Percentiles rank a stretch among this genome's conserved stretches.
phyloP scores from a whole-genome alignment of 2,797 vertebrate species.

The Notolepis coatsorum region DNA sequence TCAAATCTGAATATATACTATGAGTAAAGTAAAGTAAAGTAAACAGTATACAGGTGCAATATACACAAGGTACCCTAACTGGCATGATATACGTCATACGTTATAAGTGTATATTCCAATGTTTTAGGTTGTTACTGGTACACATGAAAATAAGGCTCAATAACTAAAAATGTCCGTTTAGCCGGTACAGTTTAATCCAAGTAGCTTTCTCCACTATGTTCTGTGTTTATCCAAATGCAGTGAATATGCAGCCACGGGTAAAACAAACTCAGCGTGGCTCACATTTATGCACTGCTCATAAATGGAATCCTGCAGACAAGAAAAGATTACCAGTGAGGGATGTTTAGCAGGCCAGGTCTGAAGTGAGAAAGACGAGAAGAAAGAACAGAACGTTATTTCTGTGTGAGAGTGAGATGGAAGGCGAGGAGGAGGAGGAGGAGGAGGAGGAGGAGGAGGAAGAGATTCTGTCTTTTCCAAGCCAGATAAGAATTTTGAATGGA shows the following conservation, averaged over 20 bases:
- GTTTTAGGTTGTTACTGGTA: neutral
- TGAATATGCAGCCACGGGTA: constrained; percentile 7
- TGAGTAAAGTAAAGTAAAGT: no score
- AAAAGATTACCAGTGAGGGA: constrained; percentile 40
- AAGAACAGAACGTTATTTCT: constrained; percentile 10
- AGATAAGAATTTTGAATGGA: no score
- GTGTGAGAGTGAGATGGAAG: neutral
- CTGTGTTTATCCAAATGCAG: neutral
- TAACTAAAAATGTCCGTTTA: neutral
- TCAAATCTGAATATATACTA: no score
- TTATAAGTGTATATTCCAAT: neutral
- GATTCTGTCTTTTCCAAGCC: constrained; percentile 20
- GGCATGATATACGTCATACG: no score
- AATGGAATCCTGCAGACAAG: constrained; percentile 30
- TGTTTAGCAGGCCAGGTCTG: constrained; percentile 2
- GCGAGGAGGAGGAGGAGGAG: constrained; percentile 14
- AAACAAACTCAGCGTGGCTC: neutral
- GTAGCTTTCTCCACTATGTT: neutral
- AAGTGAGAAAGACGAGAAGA: constrained; percentile 11
- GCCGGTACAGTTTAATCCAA: neutral
- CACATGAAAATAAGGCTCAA: neutral
- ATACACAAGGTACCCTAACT: no score
- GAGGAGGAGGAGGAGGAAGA: constrained; percentile 2
- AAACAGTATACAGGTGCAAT: no score
- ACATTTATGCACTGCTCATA: constrained; percentile 23